Percentiles rank a stretch among this genome's conserved stretches.
Evolutionary conservation across 1,140 invertebrate genomes (phyloP).

Genomic region (Calephelis nemesis): DNA sequence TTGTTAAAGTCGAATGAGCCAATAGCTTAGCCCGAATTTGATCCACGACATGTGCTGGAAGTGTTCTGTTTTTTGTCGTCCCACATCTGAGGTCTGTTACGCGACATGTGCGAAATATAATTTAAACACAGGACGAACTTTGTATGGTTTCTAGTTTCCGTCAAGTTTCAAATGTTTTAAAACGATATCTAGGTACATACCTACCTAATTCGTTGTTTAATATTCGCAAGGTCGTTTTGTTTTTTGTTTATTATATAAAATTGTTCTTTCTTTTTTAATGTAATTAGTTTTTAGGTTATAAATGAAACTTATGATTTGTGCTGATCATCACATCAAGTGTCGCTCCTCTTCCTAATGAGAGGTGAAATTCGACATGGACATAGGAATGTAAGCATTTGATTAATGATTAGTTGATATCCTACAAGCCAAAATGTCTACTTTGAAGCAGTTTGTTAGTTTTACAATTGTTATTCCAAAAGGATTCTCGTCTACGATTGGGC

Average conservation of each 20-base stretch:
- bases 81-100: conserved; percentile 59
- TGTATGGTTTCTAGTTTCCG: conserved; percentile 47
- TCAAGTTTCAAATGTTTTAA: neutral
- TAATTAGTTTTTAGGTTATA: too few species aligned
- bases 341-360: too few species aligned
- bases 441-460: conserved; percentile 63
- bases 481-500: conserved; percentile 58
- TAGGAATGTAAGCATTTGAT: conserved; percentile 28
- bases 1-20: conserved; percentile 22
- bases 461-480: conserved; percentile 56
- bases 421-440: conserved; percentile 45
- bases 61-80: conserved; percentile 70
- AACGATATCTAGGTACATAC: too few species aligned
- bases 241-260: too few species aligned
- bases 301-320: neutral
- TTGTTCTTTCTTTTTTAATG: too few species aligned
- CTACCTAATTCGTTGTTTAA: neutral
- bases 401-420: conserved; percentile 62
- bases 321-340: too few species aligned
- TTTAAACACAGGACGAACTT: conserved; percentile 48
- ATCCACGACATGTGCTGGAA: conserved; percentile 55
- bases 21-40: conserved; percentile 47
- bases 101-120: conserved; percentile 68
- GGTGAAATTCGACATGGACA: too few species aligned
- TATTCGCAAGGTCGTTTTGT: neutral